phyloP scores from a whole-genome alignment of 2,797 vertebrate genomes.

The Micromesistius poutassou region DNA sequence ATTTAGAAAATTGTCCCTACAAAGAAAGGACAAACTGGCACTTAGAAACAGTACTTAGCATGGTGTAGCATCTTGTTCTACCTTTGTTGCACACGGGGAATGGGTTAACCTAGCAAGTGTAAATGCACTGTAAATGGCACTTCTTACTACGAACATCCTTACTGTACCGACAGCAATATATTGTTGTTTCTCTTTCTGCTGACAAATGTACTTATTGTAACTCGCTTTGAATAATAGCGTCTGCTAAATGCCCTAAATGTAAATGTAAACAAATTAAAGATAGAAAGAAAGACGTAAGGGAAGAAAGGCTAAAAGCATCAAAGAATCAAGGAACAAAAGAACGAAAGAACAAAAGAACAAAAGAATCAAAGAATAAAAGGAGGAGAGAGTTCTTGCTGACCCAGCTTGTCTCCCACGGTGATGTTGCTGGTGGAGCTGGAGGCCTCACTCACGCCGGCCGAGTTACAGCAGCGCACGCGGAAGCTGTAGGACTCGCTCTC shows the following conservation, averaged over 20 bases:
- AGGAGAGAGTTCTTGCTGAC: constrained; percentile 66
- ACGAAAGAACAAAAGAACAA: background rate
- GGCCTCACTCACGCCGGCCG: constrained; percentile 87
- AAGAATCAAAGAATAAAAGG: background rate
- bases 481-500: constrained; percentile 93
- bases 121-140: too few relatives aligned
- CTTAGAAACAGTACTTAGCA: too few relatives aligned
- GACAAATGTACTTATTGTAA: too few relatives aligned
- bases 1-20: background rate
- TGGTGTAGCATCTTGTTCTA: too few relatives aligned
- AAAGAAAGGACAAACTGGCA: too few relatives aligned
- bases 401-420: constrained; percentile 87
- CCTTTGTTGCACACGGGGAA: too few relatives aligned
- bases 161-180: too few relatives aligned
- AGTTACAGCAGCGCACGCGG: constrained; percentile 95
- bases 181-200: too few relatives aligned
- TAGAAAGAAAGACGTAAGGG: constrained; percentile 56
- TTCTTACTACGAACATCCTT: too few relatives aligned
- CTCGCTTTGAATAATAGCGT: too few relatives aligned
- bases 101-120: too few relatives aligned
- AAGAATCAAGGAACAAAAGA: constrained; percentile 70
- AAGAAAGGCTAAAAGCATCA: constrained; percentile 46
- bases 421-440: constrained; percentile 83
- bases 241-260: too few relatives aligned
- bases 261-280: background rate